Percentiles rank a stretch among this genome's conserved stretches.
These are phyloP conservation scores for Leguminivora glycinivorella DNA, from an alignment of 1,140 invertebrate genomes.

Conservation along the genomic window DNA sequence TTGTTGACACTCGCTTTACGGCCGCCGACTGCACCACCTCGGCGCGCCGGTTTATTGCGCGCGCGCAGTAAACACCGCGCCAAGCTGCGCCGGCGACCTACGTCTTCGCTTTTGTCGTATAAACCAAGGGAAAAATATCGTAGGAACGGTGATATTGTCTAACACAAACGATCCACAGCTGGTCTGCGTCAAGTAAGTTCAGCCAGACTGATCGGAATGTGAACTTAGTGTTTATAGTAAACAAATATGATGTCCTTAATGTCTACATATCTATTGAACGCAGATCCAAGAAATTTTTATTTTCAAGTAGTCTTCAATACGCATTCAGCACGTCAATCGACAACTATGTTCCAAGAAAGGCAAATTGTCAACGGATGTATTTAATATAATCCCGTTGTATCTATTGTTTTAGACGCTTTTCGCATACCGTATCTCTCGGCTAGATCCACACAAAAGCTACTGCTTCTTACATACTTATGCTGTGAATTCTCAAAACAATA, in stretches of 20 bases:
- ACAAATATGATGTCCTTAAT: too few relatives aligned
- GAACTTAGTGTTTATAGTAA: too few relatives aligned
- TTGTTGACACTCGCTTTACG: conserved; percentile 73
- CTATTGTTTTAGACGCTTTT: background rate
- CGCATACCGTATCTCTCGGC: background rate
- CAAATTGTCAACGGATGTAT: background rate
- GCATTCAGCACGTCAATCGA: too few relatives aligned
- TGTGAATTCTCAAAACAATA: conserved; percentile 37
- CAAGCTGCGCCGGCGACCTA: conserved; percentile 18
- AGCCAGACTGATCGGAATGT: background rate
- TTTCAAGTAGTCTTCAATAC: too few relatives aligned
- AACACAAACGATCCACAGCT: background rate
- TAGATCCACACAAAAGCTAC: background rate
- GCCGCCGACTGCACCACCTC: conserved; percentile 54
- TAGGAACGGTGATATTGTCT: background rate
- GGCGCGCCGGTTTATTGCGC: conserved; percentile 52
- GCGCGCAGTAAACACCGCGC: conserved; percentile 51
- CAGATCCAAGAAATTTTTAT: too few relatives aligned
- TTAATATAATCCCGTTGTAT: conserved; percentile 10
- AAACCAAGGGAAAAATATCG: background rate
- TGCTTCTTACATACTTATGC: background rate
- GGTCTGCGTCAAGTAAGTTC: background rate
- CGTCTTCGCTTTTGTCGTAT: background rate
- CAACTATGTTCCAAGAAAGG: background rate
- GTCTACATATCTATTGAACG: too few relatives aligned